Percentiles rank a stretch among this genome's conserved stretches.
These are phyloP conservation scores for Furnarius figulus DNA, from an alignment of 2,113 vertebrate species.

Conservation along the genomic window DNA sequence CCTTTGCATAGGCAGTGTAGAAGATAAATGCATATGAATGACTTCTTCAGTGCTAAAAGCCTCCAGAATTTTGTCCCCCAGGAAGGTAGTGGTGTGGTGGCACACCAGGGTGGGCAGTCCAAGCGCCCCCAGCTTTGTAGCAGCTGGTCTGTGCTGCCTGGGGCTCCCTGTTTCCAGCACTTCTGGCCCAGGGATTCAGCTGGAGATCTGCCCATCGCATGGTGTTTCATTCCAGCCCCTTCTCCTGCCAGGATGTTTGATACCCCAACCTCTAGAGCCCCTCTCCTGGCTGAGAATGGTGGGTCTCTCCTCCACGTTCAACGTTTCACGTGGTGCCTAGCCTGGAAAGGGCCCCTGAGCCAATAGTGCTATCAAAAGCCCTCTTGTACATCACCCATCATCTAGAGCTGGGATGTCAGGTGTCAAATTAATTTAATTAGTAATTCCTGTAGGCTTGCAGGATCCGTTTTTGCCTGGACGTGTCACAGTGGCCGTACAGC, in stretches of 20 bases:
- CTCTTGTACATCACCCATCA: not conserved
- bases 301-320: accelerated
- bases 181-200: not conserved
- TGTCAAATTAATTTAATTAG: not conserved
- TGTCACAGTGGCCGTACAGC: not conserved
- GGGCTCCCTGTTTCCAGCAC: not conserved
- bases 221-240: accelerated
- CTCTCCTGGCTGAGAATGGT: not conserved
- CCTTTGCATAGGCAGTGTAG: not conserved
- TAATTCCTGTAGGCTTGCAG: not conserved
- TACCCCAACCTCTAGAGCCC: not conserved
- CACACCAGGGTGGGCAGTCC: not conserved
- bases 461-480: not conserved
- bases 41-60: not conserved
- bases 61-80: not conserved
- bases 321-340: not conserved
- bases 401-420: not conserved
- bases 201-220: not conserved
- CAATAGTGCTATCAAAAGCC: not conserved
- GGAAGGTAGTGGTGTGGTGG: not conserved
- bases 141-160: not conserved
- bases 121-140: not conserved
- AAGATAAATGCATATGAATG: not conserved
- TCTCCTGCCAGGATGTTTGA: not conserved
- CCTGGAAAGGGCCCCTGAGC: not conserved